These are phyloP conservation scores for Montipora efflorescens DNA, from an alignment of 64 coral and sea anemone genomes.

Conservation along the genomic window DNA sequence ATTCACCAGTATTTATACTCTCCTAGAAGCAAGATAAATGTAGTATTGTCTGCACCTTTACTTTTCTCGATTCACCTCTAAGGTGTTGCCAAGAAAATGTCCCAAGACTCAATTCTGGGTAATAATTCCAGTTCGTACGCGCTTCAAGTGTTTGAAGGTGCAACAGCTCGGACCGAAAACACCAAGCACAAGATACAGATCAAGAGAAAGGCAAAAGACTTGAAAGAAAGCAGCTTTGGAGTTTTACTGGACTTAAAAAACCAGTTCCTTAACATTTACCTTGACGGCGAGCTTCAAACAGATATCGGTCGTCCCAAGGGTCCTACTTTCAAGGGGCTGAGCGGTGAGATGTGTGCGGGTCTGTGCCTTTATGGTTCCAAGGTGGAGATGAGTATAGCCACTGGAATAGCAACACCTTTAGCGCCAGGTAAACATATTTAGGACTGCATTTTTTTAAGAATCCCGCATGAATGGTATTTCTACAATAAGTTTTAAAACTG, in stretches of 20 bases:
- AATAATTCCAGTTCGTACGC: constrained; percentile 78
- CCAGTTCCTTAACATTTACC: constrained; percentile 81
- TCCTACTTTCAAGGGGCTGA: constrained; percentile 84
- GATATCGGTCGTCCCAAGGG: constrained; percentile 72
- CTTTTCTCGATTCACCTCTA: neutral
- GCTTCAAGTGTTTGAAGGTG: constrained; percentile 74
- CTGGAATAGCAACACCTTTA: constrained; percentile 77
- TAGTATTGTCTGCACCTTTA: neutral
- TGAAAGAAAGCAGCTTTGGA: constrained; percentile 80
- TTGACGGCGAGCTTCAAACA: constrained; percentile 86
- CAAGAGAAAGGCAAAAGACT: constrained; percentile 72
- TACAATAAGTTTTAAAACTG: no score
- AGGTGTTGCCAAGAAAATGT: constrained; percentile 78
- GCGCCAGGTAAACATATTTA: constrained; percentile 52
- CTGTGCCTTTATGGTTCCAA: constrained; percentile 86
- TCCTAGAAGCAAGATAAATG: neutral
- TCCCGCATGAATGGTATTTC: no score
- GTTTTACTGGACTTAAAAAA: constrained; percentile 87
- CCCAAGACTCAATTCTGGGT: constrained; percentile 77
- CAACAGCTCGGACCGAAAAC: constrained; percentile 68
- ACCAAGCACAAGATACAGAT: constrained; percentile 82
- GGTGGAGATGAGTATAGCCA: constrained; percentile 69
- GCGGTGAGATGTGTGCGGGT: constrained; percentile 74
- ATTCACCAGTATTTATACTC: no score
- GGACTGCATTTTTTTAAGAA: neutral